These are phyloP conservation scores for Machimus atricapillus DNA, from an alignment of 2,888 invertebrate species.

Conservation along the genomic window DNA sequence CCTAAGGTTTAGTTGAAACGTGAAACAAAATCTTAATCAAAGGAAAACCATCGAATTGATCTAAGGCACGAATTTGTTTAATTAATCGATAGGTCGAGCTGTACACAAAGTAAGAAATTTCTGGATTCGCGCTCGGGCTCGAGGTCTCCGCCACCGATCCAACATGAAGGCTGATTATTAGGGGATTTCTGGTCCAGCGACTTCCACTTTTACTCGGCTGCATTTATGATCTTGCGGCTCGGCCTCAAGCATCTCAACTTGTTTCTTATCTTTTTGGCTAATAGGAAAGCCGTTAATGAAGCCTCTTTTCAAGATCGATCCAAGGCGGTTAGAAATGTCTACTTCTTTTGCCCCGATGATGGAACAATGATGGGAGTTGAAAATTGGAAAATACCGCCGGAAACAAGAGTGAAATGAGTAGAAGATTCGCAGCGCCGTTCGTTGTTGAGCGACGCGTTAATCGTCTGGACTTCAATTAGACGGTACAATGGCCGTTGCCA, in stretches of 20 bases:
- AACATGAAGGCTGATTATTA: constrained; percentile 21
- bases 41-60: background rate
- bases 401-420: background rate
- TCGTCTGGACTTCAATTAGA: background rate
- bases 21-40: background rate
- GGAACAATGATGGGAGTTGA: background rate
- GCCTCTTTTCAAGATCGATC: background rate
- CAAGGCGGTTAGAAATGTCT: background rate
- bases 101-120: background rate
- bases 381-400: background rate
- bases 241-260: background rate
- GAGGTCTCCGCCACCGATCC: background rate
- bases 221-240: constrained; percentile 1
- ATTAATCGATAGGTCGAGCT: background rate
- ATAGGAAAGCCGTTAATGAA: background rate
- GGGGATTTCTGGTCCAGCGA: constrained; percentile 15
- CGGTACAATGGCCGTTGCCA: background rate
- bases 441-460: background rate
- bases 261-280: background rate
- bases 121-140: background rate
- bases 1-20: background rate
- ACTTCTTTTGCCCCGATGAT: background rate
- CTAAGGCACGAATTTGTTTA: background rate
- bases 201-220: constrained; percentile 17
- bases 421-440: background rate